Conservation (phyloP, 1,140 invertebrate species). For the Neotoxoptera formosana region DNA sequence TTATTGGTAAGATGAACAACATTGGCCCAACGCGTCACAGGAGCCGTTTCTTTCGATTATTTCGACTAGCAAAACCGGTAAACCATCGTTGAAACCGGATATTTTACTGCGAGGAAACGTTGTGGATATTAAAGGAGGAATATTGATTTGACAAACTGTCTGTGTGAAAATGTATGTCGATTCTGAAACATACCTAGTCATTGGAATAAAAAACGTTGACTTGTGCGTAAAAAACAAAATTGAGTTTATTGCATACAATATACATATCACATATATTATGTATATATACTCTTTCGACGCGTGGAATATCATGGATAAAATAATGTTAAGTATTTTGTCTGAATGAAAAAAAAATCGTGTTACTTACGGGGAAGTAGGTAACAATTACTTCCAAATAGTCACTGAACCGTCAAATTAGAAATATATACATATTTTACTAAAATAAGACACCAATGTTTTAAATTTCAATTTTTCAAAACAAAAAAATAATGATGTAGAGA, state of each 20-base stretch:
- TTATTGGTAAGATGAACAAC: not conserved
- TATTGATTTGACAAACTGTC: not conserved
- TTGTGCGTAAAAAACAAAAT: not conserved
- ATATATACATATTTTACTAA: not conserved
- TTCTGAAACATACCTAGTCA: not conserved
- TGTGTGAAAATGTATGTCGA: not conserved
- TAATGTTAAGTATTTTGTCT: not conserved
- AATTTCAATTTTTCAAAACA: not conserved
- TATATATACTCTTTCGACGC: not conserved
- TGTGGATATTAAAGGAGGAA: not conserved
- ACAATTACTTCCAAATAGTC: not conserved
- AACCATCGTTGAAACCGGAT: slow-evolving; percentile 36
- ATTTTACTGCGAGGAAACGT: not conserved
- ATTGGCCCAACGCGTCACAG: not conserved
- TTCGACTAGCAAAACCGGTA: slow-evolving; percentile 11
- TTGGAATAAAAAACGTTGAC: not conserved
- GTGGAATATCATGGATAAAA: not conserved
- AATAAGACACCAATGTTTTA: not conserved
- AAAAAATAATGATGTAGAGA: not conserved
- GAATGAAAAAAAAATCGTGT: not conserved
- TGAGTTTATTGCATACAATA: not conserved
- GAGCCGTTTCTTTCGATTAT: slow-evolving; percentile 10
- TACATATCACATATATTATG: not conserved
- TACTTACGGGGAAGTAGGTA: not conserved
- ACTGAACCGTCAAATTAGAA: not conserved